Conservation (phyloP, 37 sponge, comb jelly and placozoan species). For the Halisarca cf. caerulea region DNA sequence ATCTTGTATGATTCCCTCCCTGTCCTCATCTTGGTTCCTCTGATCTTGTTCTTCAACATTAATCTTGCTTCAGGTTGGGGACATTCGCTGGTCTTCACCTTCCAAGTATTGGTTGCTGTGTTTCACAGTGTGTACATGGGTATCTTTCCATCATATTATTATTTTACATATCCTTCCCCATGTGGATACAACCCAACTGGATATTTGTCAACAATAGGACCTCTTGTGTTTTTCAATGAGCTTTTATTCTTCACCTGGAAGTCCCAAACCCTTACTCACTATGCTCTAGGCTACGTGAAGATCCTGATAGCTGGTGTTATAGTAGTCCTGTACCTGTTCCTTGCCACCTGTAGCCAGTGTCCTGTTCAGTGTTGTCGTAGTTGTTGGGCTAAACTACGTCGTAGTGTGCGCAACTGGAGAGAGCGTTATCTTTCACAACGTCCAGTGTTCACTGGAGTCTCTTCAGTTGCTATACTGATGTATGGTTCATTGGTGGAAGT, state of each 20-base stretch:
- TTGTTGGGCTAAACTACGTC: slow-evolving; percentile 4
- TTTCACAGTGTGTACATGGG: too few relatives aligned
- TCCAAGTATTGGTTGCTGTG: background rate
- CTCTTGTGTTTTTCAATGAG: background rate
- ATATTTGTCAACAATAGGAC: background rate
- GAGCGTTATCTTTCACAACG: background rate
- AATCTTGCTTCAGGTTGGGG: slow-evolving; percentile 6
- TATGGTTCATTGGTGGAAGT: background rate
- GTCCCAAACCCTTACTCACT: background rate
- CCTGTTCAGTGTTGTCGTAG: background rate
- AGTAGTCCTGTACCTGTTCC: background rate
- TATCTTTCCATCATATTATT: too few relatives aligned
- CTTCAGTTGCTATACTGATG: background rate
- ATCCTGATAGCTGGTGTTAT: background rate
- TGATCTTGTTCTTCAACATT: slow-evolving; percentile 20
- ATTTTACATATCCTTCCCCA: too few relatives aligned
- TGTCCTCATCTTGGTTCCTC: background rate
- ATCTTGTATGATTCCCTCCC: background rate
- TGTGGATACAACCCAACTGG: too few relatives aligned
- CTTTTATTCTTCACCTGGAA: background rate
- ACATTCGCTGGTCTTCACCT: slow-evolving; percentile 1
- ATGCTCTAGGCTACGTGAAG: background rate
- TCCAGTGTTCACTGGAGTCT: background rate
- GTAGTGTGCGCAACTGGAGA: background rate
- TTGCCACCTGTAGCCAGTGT: background rate